Evolutionary conservation across 2,113 vertebrate genomes (phyloP).

Genomic region (Muscicapa adusta): DNA sequence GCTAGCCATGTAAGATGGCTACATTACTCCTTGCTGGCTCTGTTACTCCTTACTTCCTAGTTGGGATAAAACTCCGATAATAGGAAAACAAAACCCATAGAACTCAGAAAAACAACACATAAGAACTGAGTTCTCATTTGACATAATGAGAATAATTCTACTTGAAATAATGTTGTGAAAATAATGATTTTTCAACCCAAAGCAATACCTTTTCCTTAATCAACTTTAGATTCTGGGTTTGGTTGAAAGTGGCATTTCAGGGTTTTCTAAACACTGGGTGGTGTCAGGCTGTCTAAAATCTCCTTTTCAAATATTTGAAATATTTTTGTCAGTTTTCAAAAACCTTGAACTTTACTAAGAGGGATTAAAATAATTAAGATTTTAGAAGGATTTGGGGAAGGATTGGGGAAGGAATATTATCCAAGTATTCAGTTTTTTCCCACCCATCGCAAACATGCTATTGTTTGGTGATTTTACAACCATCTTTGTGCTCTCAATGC

Average conservation of each 20-base stretch:
- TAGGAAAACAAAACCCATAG: background rate
- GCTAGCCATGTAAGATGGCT: background rate
- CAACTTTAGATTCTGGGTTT: background rate
- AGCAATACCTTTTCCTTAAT: background rate
- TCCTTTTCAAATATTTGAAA: background rate
- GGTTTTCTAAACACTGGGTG: background rate
- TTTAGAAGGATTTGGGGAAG: background rate
- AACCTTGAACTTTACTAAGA: background rate
- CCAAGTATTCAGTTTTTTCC: fast-evolving
- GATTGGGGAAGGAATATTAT: too few species aligned
- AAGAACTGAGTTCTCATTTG: background rate
- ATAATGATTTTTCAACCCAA: background rate
- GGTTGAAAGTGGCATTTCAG: background rate
- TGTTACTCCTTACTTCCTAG: background rate
- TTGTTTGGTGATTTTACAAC: background rate
- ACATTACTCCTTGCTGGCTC: background rate
- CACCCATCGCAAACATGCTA: background rate
- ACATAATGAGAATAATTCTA: too few species aligned
- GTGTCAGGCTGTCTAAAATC: background rate
- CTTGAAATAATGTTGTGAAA: background rate
- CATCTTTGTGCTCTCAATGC: background rate
- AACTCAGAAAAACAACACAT: background rate
- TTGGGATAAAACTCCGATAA: background rate
- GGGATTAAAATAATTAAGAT: background rate
- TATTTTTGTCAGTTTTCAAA: background rate